Base-by-base conservation (phyloP, 2,113 vertebrate species). In the Calidris pygmaea region DNA sequence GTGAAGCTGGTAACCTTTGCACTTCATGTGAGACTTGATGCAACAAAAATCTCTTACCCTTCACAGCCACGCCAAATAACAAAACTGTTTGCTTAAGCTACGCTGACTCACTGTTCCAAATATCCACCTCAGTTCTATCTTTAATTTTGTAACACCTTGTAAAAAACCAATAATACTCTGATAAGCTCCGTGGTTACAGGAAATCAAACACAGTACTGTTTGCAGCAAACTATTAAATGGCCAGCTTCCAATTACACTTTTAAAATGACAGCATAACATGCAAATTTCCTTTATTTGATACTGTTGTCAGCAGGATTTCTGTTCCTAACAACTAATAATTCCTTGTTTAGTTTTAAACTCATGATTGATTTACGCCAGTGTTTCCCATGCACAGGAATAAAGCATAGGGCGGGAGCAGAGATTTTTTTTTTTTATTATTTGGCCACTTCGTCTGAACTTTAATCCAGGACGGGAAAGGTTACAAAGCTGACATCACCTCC, bases 151-250 rank as follows among this genome's bases (percentile, higher is more conserved):
- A 89, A 89, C 48, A 84, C 43, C 35, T 82, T 66, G 58, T 89
- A 78, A 93, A 89, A 93, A 93, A 21, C 2, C 55, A 94, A 81
- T 39, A 92, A 34, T 35, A 75, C 29, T 82, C 80, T 72, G 93
- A 93, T 90, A 96, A 93, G 76, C 43, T 93, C 66, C 29, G 39
- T 6, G 74, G 48, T 39, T 56, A 85, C 83, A 95, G 86, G 76
- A 96, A 95, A 96, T 78, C 92, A 92, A 90, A 96, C 85, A 87
- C 84, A 66, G 80, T n/a, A 32, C 32, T 91, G 70, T 87, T 93
- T 85, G 73, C 43, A 79, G 52, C 37, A 81, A 74, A 67, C 56
- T 75, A 56, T 48, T 67, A 93, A 89, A 91, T 85, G 92, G 76
- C 34, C 53, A 66, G 60, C 26, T 90, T 85, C 86, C 86, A 90